Evolutionary conservation across 92 coral and sea anemone species (phyloP).

Genomic region (Phenganax subtilis): DNA sequence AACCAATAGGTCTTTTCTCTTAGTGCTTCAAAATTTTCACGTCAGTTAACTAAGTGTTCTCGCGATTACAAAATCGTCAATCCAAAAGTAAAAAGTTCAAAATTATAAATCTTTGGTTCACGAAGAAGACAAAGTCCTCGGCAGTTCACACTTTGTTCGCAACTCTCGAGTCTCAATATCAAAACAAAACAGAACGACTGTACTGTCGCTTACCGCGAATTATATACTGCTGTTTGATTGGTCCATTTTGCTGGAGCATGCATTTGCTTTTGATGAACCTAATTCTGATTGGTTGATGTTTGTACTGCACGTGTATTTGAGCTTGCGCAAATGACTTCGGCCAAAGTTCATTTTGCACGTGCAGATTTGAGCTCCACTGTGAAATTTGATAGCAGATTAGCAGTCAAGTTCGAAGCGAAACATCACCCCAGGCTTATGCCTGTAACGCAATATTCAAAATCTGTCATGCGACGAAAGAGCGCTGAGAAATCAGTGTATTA

Average conservation of each 20-base stretch:
- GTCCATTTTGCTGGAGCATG: conserved; percentile 18
- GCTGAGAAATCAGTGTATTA: no score
- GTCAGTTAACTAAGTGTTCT: no score
- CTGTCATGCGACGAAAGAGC: no score
- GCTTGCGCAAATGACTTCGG: not conserved
- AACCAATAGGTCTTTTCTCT: no score
- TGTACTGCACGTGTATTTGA: conserved; percentile 6
- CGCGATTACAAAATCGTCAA: not conserved
- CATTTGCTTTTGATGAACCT: not conserved
- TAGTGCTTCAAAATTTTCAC: not conserved
- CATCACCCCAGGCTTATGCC: no score
- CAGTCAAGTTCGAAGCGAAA: no score
- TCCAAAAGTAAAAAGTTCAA: not conserved
- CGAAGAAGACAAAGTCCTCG: not conserved
- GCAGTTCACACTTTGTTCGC: not conserved
- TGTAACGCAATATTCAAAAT: no score
- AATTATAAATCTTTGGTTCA: not conserved
- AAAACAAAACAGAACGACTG: not conserved
- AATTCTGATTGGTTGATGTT: conserved; percentile 11
- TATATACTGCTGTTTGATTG: conserved; percentile 8
- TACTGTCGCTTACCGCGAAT: not conserved
- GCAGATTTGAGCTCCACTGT: not conserved
- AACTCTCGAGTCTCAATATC: no score
- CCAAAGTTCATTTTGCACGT: conserved; percentile 26
- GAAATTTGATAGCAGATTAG: not conserved